Percentiles rank a stretch among this genome's conserved stretches.
These are phyloP conservation scores for Siniperca undulata DNA, from an alignment of 2,797 vertebrate species.

Conservation along the genomic window DNA sequence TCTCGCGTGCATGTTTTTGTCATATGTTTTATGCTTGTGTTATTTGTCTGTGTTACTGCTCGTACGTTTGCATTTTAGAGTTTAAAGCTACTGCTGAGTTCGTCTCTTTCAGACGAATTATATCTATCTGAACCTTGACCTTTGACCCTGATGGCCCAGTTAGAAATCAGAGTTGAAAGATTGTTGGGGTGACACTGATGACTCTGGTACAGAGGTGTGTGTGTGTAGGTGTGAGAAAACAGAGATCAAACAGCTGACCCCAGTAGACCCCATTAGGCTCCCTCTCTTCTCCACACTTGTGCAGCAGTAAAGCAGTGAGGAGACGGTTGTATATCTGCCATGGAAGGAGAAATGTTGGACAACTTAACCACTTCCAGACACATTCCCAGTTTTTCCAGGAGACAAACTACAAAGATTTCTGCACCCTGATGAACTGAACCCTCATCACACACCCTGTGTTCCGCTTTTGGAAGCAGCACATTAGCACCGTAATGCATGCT, in stretches of 20 bases:
- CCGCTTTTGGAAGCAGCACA: background rate
- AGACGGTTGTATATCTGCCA: slow-evolving; percentile 35
- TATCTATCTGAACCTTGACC: slow-evolving; percentile 22
- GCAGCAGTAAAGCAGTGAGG: slow-evolving; percentile 17
- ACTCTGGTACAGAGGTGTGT: background rate
- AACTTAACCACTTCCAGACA: slow-evolving; percentile 46
- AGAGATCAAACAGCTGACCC: slow-evolving; percentile 47
- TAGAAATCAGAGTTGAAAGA: slow-evolving; percentile 32
- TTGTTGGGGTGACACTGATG: background rate
- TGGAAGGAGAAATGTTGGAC: background rate
- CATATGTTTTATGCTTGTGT: background rate
- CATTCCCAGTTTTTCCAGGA: background rate
- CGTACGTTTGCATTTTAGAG: background rate
- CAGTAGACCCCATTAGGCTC: background rate
- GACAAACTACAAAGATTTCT: background rate
- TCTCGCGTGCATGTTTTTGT: background rate
- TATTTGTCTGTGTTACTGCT: background rate
- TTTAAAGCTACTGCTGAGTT: background rate
- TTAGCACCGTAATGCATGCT: background rate
- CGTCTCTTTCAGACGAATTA: background rate
- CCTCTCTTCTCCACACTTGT: background rate
- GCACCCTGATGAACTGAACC: background rate
- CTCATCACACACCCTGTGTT: no score
- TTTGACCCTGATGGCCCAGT: slow-evolving; percentile 21
- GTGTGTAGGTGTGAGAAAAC: background rate